Evolutionary conservation across 2,113 vertebrate species (phyloP).

Genomic region (Alectura lathami): DNA sequence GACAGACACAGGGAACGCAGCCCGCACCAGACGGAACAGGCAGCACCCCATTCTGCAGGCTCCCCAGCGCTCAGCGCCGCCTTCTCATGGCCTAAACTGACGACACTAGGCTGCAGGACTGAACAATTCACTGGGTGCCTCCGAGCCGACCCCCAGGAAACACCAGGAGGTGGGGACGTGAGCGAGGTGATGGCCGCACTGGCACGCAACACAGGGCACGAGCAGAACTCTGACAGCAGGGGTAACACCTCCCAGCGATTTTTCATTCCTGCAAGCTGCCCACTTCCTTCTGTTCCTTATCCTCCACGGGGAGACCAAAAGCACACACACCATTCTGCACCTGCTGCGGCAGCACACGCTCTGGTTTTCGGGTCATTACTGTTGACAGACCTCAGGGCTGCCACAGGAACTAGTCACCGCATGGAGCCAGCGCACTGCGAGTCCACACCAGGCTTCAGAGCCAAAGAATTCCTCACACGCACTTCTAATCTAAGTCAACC

Average conservation of each 20-base stretch:
- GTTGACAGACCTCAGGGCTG: background rate
- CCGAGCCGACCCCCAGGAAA: background rate
- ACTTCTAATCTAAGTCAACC: background rate
- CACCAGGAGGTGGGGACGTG: background rate
- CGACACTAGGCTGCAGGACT: background rate
- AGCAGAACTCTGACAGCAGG: background rate
- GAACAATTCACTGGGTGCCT: background rate
- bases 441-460: background rate
- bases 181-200: rapidly evolving
- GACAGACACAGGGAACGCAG: conserved; percentile 5
- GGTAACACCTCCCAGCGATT: background rate
- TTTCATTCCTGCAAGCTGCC: background rate
- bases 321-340: background rate
- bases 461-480: background rate
- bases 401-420: background rate
- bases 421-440: background rate
- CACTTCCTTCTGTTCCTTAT: background rate
- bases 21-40: background rate
- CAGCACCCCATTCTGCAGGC: background rate
- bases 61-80: background rate
- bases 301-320: background rate
- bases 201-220: rapidly evolving
- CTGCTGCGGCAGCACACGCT: background rate
- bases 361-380: background rate
- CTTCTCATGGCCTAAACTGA: background rate